phyloP scores from a whole-genome alignment of 1,140 invertebrate species.

The Platorchestia sp. region DNA sequence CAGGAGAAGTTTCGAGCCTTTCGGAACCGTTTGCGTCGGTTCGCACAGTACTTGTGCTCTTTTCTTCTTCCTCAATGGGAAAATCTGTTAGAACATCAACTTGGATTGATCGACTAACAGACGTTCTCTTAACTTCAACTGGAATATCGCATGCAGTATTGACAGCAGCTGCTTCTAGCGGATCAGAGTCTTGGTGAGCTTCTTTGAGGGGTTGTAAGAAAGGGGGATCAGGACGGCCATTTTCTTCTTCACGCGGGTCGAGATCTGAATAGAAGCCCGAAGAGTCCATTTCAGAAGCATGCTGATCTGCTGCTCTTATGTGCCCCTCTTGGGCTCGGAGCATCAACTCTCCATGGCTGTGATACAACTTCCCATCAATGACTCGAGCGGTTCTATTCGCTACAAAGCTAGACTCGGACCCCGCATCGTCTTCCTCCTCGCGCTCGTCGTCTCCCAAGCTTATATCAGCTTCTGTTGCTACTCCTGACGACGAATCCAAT shows the following conservation, averaged over 20 bases:
- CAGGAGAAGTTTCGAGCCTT: not conserved
- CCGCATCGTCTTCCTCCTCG: conserved; percentile 61
- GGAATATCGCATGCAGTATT: not conserved
- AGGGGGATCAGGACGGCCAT: conserved; percentile 57
- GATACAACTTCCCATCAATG: conserved; percentile 66
- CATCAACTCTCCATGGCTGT: conserved; percentile 63
- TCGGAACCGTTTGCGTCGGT: conserved; percentile 58
- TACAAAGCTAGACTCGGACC: conserved; percentile 48
- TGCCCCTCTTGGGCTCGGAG: conserved; percentile 56
- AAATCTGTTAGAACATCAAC: conserved; percentile 15
- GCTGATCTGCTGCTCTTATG: conserved; percentile 57
- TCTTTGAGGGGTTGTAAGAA: conserved; percentile 56
- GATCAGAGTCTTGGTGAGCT: conserved; percentile 60
- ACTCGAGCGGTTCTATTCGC: conserved; percentile 64
- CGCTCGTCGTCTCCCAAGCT: conserved; percentile 66
- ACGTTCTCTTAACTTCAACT: not conserved
- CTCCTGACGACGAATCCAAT: conserved; percentile 44
- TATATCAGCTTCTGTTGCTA: conserved; percentile 61
- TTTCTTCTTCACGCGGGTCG: conserved; percentile 66
- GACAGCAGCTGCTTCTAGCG: conserved; percentile 60
- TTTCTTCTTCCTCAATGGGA: conserved; percentile 64
- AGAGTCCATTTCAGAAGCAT: conserved; percentile 66
- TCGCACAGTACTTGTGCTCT: conserved; percentile 62
- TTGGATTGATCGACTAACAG: conserved; percentile 33
- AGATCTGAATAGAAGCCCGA: conserved; percentile 67